Evolutionary conservation across 2,797 vertebrate species (phyloP).

Genomic region (Hapalemur alaotrensis): DNA sequence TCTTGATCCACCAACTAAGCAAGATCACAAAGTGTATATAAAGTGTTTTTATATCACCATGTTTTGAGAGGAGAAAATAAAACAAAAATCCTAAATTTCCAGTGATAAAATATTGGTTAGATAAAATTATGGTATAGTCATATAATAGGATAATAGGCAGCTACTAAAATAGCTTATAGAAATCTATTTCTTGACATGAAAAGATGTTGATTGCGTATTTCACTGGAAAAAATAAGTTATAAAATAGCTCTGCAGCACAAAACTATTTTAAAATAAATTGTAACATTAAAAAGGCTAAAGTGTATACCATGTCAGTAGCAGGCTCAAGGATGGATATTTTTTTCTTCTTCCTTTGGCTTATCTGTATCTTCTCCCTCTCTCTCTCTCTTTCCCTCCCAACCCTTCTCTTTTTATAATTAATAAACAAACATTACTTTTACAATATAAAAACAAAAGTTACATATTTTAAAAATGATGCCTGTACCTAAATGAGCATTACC

Average conservation of each 20-base stretch:
- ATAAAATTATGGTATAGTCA: background rate
- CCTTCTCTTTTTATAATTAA: background rate
- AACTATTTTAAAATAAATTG: constrained; percentile 15
- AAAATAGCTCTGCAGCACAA: background rate
- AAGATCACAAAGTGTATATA: background rate
- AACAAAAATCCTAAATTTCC: background rate
- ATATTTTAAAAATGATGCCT: background rate
- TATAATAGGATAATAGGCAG: background rate
- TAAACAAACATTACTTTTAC: background rate
- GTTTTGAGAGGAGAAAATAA: background rate
- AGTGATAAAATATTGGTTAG: background rate
- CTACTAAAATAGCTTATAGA: background rate
- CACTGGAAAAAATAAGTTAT: background rate
- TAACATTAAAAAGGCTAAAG: background rate
- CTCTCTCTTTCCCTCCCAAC: background rate
- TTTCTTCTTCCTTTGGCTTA: background rate
- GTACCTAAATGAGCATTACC: background rate
- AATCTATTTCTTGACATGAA: constrained; percentile 13
- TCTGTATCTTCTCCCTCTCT: too few relatives aligned
- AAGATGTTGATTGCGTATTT: constrained; percentile 25
- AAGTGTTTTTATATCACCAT: background rate
- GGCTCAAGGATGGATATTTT: background rate
- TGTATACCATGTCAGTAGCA: background rate
- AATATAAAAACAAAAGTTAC: background rate
- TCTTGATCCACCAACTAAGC: background rate